Conservation (phyloP, 2,797 vertebrate genomes). For the Discoglossus pictus region DNA sequence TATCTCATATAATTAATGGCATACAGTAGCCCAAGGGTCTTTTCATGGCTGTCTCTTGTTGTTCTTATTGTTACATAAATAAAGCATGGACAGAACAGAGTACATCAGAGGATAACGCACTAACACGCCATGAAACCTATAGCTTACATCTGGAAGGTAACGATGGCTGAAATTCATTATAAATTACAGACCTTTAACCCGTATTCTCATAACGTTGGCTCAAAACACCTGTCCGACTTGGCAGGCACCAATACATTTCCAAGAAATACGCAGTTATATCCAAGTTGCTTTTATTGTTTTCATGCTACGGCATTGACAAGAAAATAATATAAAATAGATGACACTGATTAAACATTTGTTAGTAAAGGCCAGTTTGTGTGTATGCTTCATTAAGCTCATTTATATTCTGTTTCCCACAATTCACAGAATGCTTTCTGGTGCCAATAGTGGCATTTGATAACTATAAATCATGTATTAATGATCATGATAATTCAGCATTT, state of each 20-base stretch:
- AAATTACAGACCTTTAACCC: background rate
- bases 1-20: too few relatives aligned
- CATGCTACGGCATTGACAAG: background rate
- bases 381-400: background rate
- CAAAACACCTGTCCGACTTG: background rate
- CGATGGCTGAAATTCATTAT: background rate
- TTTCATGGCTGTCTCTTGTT: background rate
- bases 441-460: too few relatives aligned
- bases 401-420: background rate
- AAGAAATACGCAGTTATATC: background rate
- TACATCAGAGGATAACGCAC: background rate
- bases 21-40: too few relatives aligned
- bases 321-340: background rate
- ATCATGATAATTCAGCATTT: too few relatives aligned
- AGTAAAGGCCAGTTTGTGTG: background rate
- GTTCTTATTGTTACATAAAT: background rate
- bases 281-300: background rate
- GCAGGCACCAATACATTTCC: background rate
- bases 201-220: background rate
- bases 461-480: too few relatives aligned
- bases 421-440: background rate
- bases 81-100: background rate
- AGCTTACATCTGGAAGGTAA: background rate
- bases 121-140: background rate
- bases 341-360: background rate